Percentiles rank a stretch among this genome's conserved stretches.
phyloP scores from a whole-genome alignment of 2,113 vertebrate species.

The Pithys albifrons region DNA sequence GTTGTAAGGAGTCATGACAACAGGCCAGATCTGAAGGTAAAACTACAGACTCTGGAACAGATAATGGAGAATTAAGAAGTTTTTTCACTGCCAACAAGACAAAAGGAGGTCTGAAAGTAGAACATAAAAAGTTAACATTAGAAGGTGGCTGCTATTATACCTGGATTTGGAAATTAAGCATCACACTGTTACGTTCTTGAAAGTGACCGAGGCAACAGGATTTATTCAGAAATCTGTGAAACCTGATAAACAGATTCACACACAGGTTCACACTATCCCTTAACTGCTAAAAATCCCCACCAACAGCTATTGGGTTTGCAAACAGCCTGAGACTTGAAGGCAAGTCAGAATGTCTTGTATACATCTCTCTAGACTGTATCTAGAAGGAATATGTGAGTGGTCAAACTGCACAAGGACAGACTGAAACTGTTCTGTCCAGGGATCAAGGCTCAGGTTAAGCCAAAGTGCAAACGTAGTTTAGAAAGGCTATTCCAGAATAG shows the following conservation, averaged over 20 bases:
- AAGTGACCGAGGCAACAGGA: background rate
- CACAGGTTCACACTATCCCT: slow-evolving; percentile 3
- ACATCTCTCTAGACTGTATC: background rate
- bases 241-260: slow-evolving; percentile 16
- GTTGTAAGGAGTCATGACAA: background rate
- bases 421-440: background rate
- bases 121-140: background rate
- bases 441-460: background rate
- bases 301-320: background rate
- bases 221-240: slow-evolving; percentile 20
- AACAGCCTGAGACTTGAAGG: background rate
- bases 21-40: background rate
- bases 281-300: background rate
- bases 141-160: background rate
- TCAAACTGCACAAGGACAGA: background rate
- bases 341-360: background rate
- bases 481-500: background rate
- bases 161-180: background rate
- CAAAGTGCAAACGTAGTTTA: background rate
- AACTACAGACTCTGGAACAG: background rate
- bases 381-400: background rate
- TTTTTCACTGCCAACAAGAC: background rate
- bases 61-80: background rate
- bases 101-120: background rate
- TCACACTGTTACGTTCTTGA: background rate